Conservation (phyloP, 2,113 vertebrate species). For the Elanoides forficatus region DNA sequence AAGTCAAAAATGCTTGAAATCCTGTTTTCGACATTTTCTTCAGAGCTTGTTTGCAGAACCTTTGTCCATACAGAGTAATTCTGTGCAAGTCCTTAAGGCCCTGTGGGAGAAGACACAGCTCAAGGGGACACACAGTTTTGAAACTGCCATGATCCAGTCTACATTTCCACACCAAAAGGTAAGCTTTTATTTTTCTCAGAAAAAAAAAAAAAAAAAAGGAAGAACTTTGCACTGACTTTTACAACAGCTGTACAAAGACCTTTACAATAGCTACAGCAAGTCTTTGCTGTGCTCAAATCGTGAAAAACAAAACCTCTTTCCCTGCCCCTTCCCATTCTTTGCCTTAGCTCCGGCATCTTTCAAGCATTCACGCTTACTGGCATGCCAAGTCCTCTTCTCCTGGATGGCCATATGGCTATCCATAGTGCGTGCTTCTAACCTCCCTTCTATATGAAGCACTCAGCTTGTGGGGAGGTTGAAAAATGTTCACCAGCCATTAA, state of each 20-base stretch:
- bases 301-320: background rate
- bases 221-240: background rate
- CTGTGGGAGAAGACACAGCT: conserved; percentile 89
- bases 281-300: background rate
- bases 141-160: conserved; percentile 85
- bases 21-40: background rate
- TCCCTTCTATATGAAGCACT: background rate
- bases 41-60: conserved; percentile 85
- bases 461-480: background rate
- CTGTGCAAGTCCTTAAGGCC: conserved; percentile 79
- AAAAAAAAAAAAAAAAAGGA: background rate
- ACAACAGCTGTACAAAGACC: background rate
- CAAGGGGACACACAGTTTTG: conserved; percentile 84
- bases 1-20: background rate
- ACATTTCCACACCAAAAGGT: conserved; percentile 88
- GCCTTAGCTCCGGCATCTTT: background rate
- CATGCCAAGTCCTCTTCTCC: background rate
- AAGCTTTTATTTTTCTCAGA: background rate
- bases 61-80: conserved; percentile 75
- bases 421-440: background rate
- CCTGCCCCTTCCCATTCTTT: background rate
- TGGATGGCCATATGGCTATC: background rate
- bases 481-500: background rate
- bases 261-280: background rate
- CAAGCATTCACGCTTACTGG: background rate